These are phyloP conservation scores for Lemur catta DNA, from an alignment of 2,797 vertebrate genomes.

Conservation along the genomic window DNA sequence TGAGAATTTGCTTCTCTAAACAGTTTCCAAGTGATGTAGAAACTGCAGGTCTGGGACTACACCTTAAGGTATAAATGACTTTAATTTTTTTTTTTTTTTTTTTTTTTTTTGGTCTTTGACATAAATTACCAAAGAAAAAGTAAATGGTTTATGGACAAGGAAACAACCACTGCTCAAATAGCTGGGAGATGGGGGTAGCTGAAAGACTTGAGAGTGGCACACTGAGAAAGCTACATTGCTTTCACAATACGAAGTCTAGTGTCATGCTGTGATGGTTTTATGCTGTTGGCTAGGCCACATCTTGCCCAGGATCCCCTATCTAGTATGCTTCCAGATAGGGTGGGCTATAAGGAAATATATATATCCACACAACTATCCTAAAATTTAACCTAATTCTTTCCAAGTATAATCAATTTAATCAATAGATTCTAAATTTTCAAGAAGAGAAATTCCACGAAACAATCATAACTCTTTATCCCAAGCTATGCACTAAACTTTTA, in stretches of 20 bases:
- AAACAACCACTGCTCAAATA: neutral
- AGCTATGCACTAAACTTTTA: neutral
- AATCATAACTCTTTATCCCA: neutral
- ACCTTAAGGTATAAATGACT: neutral
- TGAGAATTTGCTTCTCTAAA: neutral
- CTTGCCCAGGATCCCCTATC: neutral
- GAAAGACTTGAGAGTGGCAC: too few species aligned
- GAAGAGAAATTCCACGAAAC: neutral
- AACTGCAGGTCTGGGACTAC: neutral
- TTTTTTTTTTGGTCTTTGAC: neutral
- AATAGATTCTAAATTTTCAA: neutral
- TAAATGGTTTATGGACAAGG: neutral
- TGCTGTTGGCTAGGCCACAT: neutral
- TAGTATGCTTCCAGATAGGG: neutral
- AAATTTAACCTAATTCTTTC: neutral
- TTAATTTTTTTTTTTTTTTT: neutral
- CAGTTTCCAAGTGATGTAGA: neutral
- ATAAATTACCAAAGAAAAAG: neutral
- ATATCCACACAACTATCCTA: neutral
- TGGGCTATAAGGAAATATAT: neutral
- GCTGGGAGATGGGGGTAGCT: fast-evolving
- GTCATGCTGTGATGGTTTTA: neutral
- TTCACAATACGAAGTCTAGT: neutral
- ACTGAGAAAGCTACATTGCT: neutral
- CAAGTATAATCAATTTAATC: neutral